These are phyloP conservation scores for Actenoides hombroni DNA, from an alignment of 2,113 vertebrate species.

Conservation along the genomic window DNA sequence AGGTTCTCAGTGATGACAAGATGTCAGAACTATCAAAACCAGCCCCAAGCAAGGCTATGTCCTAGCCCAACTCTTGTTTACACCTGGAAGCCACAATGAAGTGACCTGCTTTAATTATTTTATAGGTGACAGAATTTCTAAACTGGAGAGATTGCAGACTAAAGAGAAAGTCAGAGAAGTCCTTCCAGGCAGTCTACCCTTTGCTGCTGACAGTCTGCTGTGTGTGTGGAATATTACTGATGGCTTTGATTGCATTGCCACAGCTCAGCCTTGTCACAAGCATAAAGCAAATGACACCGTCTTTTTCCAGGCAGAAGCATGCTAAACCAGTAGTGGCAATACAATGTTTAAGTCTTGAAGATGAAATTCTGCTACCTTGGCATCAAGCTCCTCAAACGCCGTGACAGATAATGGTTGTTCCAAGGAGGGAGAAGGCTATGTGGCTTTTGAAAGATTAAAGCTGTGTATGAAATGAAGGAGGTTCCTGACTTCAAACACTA, in stretches of 20 bases:
- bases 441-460: conserved; percentile 21
- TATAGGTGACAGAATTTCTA: background rate
- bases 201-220: background rate
- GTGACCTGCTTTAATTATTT: conserved; percentile 15
- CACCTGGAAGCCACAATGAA: background rate
- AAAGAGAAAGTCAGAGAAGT: background rate
- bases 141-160: conserved; percentile 7
- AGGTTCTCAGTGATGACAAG: background rate
- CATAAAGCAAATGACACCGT: background rate
- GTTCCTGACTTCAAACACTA: background rate
- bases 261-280: background rate
- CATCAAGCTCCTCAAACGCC: background rate
- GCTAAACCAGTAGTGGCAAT: background rate
- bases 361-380: background rate
- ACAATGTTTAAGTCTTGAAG: background rate
- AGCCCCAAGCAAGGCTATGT: background rate
- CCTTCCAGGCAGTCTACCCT: background rate
- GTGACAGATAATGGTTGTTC: background rate
- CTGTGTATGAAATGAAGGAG: background rate
- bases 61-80: background rate
- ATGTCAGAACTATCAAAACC: conserved; percentile 22
- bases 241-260: background rate
- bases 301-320: background rate
- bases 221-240: background rate
- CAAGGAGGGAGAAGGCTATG: background rate